A percentile compares a stretch with the other conserved stretches of the same genome.
Evolutionary conservation across 2,797 vertebrate species (phyloP).

Genomic region (Choloepus didactylus): DNA sequence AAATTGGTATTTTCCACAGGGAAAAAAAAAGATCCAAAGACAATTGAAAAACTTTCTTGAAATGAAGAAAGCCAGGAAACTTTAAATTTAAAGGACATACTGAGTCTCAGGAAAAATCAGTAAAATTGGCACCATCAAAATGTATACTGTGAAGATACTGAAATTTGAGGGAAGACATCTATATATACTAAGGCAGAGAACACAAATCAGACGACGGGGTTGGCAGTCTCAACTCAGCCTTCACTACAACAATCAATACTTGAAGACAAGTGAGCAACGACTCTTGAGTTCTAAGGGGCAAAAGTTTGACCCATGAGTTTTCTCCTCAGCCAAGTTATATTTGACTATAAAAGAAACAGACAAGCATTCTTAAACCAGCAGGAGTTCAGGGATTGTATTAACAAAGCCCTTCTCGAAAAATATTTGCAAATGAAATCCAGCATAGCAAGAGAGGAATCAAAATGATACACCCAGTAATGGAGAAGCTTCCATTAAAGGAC

Average conservation of each 20-base stretch:
- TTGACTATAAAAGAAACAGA: background rate
- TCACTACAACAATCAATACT: no score
- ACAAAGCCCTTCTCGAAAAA: background rate
- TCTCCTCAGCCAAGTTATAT: background rate
- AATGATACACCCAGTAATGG: background rate
- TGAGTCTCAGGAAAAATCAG: accelerated
- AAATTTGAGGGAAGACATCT: background rate
- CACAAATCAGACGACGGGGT: accelerated
- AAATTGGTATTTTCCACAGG: background rate
- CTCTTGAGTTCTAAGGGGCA: background rate
- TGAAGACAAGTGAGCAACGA: background rate
- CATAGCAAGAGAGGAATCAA: background rate
- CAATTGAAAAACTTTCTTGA: background rate
- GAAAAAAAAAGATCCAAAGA: background rate
- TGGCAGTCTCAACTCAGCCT: background rate
- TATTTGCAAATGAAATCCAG: conserved; percentile 22
- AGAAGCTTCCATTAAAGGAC: background rate
- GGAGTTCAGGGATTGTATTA: background rate
- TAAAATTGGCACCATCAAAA: background rate
- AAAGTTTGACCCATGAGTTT: background rate
- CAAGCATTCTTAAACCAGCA: background rate
- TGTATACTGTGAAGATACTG: background rate
- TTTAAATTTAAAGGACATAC: background rate
- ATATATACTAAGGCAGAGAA: background rate
- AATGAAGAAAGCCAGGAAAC: background rate